phyloP scores from a whole-genome alignment of 2,113 vertebrate species.

The Lepisosteus osseus region DNA sequence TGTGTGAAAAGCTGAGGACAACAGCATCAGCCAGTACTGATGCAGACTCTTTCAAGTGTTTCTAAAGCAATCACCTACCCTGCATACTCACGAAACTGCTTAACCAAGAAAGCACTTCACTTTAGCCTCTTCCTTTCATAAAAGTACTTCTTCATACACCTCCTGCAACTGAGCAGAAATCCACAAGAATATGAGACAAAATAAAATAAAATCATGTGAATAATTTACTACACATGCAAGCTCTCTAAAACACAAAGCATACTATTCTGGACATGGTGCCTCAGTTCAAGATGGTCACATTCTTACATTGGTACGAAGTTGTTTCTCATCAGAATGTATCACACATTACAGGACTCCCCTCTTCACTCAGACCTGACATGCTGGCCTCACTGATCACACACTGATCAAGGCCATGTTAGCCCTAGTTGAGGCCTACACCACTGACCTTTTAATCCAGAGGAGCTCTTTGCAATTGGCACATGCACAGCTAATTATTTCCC shows the following conservation, averaged over 20 bases:
- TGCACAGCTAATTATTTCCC: too few species aligned
- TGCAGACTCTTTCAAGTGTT: not conserved
- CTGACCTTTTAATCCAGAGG: not conserved
- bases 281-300: too few species aligned
- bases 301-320: too few species aligned
- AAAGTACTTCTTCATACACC: not conserved
- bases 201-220: not conserved
- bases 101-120: not conserved
- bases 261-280: too few species aligned
- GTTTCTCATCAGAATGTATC: too few species aligned
- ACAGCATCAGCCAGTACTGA: conserved; percentile 15
- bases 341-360: too few species aligned
- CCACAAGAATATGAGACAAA: not conserved
- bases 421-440: not conserved
- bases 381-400: not conserved
- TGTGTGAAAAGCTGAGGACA: conserved; percentile 23
- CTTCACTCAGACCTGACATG: not conserved
- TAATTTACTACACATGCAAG: too few species aligned
- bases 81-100: not conserved
- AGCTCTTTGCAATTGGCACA: not conserved
- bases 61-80: conserved; percentile 9
- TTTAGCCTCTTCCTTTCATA: not conserved
- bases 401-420: not conserved
- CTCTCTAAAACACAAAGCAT: too few species aligned
- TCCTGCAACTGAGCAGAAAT: not conserved